phyloP scores from a whole-genome alignment of 1,140 invertebrate species.

The Neotoxoptera formosana region DNA sequence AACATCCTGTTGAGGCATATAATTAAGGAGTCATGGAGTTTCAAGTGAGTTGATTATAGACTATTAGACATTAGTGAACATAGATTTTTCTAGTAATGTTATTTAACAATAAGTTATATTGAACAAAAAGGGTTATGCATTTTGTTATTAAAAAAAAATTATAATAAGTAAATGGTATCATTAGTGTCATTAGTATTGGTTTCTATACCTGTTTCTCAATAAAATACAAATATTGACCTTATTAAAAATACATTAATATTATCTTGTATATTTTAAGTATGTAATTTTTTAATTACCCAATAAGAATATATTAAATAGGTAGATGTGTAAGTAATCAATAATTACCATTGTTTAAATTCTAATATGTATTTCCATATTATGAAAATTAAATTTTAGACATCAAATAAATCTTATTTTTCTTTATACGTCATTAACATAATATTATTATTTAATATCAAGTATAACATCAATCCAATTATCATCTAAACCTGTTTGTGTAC shows the following conservation, averaged over 20 bases:
- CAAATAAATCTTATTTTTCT: neutral
- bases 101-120: neutral
- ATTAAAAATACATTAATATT: conserved; percentile 1
- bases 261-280: neutral
- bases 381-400: neutral
- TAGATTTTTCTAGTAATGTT: neutral
- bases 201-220: neutral
- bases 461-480: neutral
- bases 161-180: neutral
- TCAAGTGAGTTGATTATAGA: conserved; percentile 21
- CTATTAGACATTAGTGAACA: neutral
- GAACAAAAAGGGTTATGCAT: neutral
- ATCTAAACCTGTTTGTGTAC: neutral
- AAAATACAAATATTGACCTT: neutral
- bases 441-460: neutral
- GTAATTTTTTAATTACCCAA: neutral
- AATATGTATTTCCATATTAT: neutral
- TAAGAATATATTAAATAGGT: neutral
- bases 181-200: too few species aligned
- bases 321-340: neutral
- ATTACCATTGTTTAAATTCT: neutral
- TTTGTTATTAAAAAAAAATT: neutral
- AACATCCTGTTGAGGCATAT: conserved; percentile 21
- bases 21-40: conserved; percentile 45
- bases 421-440: conserved; percentile 1